Evolutionary conservation across 2,797 vertebrate species (phyloP).

Genomic region (Cynopterus sphinx): DNA sequence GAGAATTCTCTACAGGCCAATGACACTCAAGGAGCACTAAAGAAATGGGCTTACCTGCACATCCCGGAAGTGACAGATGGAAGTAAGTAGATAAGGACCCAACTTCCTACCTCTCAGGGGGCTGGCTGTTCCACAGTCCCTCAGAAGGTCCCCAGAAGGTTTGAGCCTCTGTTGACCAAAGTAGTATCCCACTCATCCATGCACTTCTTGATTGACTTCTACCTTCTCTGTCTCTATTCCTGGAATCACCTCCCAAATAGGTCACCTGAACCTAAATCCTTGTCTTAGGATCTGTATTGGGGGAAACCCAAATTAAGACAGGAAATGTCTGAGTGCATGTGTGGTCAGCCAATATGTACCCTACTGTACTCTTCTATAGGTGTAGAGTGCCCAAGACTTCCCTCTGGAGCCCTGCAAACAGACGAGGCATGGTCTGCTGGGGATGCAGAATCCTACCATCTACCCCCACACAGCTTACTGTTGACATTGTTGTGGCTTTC

Average conservation of each 20-base stretch:
- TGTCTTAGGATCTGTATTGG: background rate
- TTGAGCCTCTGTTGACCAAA: background rate
- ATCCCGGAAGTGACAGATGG: background rate
- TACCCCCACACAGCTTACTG: background rate
- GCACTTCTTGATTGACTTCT: background rate
- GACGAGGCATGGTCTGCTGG: background rate
- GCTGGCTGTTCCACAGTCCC: background rate
- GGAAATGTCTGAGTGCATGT: background rate
- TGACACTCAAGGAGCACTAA: background rate
- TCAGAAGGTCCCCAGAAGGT: background rate
- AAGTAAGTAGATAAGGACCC: background rate
- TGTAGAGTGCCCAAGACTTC: background rate
- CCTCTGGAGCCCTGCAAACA: background rate
- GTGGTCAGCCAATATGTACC: background rate
- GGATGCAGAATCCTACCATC: background rate
- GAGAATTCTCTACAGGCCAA: background rate
- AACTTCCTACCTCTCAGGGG: background rate
- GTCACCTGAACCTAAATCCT: background rate
- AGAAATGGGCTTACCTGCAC: background rate
- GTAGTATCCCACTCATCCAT: background rate
- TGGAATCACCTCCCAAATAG: background rate
- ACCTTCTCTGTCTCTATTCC: background rate
- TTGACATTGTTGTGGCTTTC: background rate
- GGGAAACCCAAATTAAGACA: background rate
- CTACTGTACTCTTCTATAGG: background rate